Conservation (phyloP, 2,888 invertebrate species). For the Drosophila pseudotalamancana region DNA sequence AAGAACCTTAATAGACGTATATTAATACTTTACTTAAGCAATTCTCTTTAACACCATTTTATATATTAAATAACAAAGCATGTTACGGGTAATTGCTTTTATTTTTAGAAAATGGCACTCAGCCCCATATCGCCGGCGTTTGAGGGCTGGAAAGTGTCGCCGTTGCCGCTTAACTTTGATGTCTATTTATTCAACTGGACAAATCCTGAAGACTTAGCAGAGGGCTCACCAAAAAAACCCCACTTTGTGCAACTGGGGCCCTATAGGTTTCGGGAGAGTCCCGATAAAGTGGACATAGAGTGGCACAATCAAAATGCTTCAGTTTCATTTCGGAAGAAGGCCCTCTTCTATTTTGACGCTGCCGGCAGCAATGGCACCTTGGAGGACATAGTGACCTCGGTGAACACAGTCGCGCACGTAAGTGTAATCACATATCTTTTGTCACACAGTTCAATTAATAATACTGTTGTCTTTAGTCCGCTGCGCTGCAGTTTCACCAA, state of each 20-base stretch:
- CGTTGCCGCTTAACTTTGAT: constrained; percentile 87
- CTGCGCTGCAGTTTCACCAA: constrained; percentile 25
- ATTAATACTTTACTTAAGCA: neutral
- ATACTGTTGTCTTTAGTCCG: constrained; percentile 81
- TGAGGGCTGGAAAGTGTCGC: constrained; percentile 89
- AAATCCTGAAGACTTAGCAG: constrained; percentile 88
- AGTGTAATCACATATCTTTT: constrained; percentile 78
- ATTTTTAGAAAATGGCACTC: constrained; percentile 87
- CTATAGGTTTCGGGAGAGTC: constrained; percentile 88
- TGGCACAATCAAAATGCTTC: constrained; percentile 90
- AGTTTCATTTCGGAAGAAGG: constrained; percentile 88
- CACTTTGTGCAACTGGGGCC: constrained; percentile 87
- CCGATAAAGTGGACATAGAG: constrained; percentile 89
- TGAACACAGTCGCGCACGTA: constrained; percentile 92
- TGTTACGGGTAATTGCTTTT: neutral
- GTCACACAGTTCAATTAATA: too few species aligned
- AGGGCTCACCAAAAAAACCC: constrained; percentile 86
- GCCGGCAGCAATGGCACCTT: constrained; percentile 88
- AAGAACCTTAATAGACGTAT: too few species aligned
- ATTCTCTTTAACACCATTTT: too few species aligned
- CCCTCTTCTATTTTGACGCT: constrained; percentile 89
- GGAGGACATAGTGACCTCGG: constrained; percentile 88
- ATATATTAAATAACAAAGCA: neutral
- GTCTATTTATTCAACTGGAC: constrained; percentile 92
- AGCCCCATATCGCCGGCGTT: constrained; percentile 87